A percentile compares a stretch with the other conserved stretches of the same genome.
phyloP scores from a whole-genome alignment of 2,113 vertebrate genomes.

The Antennarius striatus region DNA sequence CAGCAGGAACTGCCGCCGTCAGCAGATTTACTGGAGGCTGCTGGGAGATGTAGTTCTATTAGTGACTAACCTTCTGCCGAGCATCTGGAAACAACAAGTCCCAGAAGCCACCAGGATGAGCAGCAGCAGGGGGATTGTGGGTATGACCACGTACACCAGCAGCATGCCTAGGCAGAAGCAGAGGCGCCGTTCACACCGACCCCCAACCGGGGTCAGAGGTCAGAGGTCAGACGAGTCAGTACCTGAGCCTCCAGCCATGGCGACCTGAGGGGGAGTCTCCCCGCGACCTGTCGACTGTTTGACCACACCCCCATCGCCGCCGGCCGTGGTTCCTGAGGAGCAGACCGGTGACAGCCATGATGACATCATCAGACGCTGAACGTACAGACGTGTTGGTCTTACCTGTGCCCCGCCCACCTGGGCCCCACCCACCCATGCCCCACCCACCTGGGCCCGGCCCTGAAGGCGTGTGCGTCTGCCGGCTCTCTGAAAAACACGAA shows the following conservation, averaged over 20 bases:
- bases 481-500: constrained; percentile 33
- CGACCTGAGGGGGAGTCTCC: constrained; percentile 57
- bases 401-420: too few relatives aligned
- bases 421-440: not conserved
- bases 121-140: constrained; percentile 93
- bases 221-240: not conserved
- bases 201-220: not conserved
- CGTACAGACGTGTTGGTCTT: too few relatives aligned
- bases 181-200: not conserved
- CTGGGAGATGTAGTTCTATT: constrained; percentile 4
- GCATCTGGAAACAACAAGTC: constrained; percentile 94
- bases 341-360: not conserved
- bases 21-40: not conserved
- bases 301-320: constrained; percentile 50
- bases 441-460: constrained; percentile 58
- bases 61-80: constrained; percentile 85
- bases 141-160: constrained; percentile 94
- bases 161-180: constrained; percentile 83
- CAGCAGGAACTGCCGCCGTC: not conserved
- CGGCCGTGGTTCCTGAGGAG: constrained; percentile 77
- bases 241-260: constrained; percentile 74
- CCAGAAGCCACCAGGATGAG: constrained; percentile 95
- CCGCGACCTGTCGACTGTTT: constrained; percentile 35
- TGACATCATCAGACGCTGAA: too few relatives aligned
- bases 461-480: constrained; percentile 68